phyloP scores from a whole-genome alignment of 2,888 invertebrate species.

The Agriopis aurantiaria region DNA sequence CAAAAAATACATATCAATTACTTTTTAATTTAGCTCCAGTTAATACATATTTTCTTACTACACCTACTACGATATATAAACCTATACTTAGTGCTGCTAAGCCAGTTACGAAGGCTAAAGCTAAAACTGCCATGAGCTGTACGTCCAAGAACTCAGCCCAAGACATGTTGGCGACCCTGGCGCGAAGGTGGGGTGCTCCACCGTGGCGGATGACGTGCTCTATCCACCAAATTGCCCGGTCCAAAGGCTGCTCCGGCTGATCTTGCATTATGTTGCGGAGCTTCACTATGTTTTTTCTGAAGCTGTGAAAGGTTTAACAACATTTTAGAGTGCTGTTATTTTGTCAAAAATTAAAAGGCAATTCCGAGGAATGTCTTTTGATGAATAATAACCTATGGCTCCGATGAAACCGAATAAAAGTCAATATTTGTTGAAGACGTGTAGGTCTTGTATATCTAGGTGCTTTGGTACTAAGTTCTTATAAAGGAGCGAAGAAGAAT shows the following conservation, averaged over 20 bases:
- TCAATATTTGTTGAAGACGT: no score
- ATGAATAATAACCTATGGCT: no score
- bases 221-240: conserved; percentile 52
- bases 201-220: conserved; percentile 51
- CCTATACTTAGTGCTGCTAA: neutral
- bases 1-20: conserved; percentile 6
- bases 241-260: conserved; percentile 44
- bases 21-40: conserved; percentile 22
- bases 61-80: conserved; percentile 7
- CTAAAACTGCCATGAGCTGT: conserved; percentile 14
- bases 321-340: neutral
- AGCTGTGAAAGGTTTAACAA: conserved; percentile 19
- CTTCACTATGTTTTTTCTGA: conserved; percentile 25
- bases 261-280: conserved; percentile 45
- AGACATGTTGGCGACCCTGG: conserved; percentile 48
- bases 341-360: no score
- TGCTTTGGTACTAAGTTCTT: no score
- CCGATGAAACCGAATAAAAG: no score
- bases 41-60: conserved; percentile 10
- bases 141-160: conserved; percentile 38
- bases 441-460: no score
- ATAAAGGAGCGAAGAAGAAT: no score
- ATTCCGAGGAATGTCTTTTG: no score
- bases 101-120: neutral
- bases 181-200: conserved; percentile 49